Evolutionary conservation across 2,888 invertebrate species (phyloP).

Genomic region (Nemotelus nigrinus): DNA sequence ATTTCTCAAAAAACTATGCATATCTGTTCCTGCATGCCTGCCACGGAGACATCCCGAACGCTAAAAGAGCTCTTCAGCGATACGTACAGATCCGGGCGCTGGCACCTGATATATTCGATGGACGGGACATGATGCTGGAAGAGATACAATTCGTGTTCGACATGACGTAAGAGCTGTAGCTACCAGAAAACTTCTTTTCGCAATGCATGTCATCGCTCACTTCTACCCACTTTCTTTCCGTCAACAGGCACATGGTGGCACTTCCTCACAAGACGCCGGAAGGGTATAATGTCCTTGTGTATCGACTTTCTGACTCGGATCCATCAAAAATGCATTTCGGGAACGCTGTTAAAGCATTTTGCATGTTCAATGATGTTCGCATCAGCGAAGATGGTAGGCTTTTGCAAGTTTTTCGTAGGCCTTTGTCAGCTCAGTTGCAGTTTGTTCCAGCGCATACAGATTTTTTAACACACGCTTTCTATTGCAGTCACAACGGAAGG

Average conservation of each 20-base stretch:
- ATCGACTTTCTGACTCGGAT: conserved; percentile 71
- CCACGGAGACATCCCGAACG: conserved; percentile 65
- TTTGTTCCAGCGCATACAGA: background rate
- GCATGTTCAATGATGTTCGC: conserved; percentile 75
- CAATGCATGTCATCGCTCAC: conserved; percentile 12
- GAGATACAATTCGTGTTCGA: conserved; percentile 69
- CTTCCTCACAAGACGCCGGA: conserved; percentile 71
- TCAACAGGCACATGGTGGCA: conserved; percentile 70
- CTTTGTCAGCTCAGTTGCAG: conserved; percentile 3
- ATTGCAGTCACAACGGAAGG: conserved; percentile 64
- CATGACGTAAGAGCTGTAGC: conserved; percentile 69
- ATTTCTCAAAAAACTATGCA: conserved; percentile 71
- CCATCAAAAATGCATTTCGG: conserved; percentile 73
- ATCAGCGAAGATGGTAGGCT: conserved; percentile 69
- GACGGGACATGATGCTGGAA: conserved; percentile 67
- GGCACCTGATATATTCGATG: conserved; percentile 70
- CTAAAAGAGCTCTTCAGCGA: conserved; percentile 62
- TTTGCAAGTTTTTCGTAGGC: conserved; percentile 4
- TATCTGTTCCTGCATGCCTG: conserved; percentile 73
- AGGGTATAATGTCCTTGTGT: conserved; percentile 71
- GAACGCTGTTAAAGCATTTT: conserved; percentile 72
- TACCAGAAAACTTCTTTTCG: conserved; percentile 29
- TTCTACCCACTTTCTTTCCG: conserved; percentile 35
- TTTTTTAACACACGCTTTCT: background rate
- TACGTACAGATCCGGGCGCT: conserved; percentile 64